Percentiles rank a stretch among this genome's conserved stretches.
phyloP scores from a whole-genome alignment of 2,888 invertebrate genomes.

The Gibbula magus region DNA sequence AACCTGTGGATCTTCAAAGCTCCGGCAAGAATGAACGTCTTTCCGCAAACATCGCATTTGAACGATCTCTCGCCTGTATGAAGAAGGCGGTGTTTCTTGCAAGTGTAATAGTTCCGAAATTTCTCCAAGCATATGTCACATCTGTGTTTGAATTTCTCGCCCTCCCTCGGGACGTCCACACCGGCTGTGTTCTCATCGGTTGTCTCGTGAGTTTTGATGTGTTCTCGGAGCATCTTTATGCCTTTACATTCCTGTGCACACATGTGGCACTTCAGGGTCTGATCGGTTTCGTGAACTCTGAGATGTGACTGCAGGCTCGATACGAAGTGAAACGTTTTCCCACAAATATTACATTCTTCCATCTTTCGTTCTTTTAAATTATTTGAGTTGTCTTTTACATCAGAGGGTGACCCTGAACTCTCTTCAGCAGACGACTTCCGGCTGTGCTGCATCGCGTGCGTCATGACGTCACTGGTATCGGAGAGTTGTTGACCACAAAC shows the following conservation, averaged over 20 bases:
- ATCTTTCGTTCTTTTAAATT: neutral
- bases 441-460: neutral
- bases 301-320: neutral
- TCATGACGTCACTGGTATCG: neutral
- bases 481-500: neutral
- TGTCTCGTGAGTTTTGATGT: neutral
- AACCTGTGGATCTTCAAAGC: neutral
- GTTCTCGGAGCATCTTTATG: neutral
- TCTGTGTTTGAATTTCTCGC: neutral
- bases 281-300: neutral
- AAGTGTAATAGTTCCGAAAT: neutral
- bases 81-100: neutral
- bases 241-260: neutral
- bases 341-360: neutral
- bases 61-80: neutral
- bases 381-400: neutral
- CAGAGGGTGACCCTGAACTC: neutral
- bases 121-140: slow-evolving; percentile 1
- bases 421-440: too few species aligned
- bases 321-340: neutral
- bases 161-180: neutral
- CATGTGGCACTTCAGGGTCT: neutral
- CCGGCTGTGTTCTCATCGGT: neutral
- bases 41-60: neutral
- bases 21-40: neutral